Conservation (phyloP, 2,797 vertebrate species). For the Allobates femoralis region DNA sequence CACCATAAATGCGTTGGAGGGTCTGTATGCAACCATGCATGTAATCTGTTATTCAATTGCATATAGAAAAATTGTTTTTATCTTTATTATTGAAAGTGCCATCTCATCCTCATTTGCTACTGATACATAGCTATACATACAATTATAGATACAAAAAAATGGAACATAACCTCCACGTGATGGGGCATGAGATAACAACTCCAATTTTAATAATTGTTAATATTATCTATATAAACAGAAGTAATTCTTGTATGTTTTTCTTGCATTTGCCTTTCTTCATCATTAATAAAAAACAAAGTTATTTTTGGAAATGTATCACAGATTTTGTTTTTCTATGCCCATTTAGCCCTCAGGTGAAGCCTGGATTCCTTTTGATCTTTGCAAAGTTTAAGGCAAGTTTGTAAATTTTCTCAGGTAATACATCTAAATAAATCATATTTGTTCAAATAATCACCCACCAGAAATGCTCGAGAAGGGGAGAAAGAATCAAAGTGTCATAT, state of each 20-base stretch:
- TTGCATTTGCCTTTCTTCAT: neutral
- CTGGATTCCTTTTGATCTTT: constrained; percentile 22
- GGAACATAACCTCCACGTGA: neutral
- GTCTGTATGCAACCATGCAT: too few species aligned
- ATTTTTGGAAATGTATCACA: neutral
- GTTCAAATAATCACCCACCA: constrained; percentile 23
- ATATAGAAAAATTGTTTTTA: too few species aligned
- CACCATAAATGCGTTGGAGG: too few species aligned
- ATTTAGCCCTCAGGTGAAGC: constrained; percentile 10
- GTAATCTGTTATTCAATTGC: too few species aligned
- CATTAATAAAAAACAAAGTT: neutral
- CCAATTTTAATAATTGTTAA: neutral
- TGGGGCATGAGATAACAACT: neutral
- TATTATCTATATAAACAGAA: too few species aligned
- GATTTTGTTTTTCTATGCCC: constrained; percentile 12
- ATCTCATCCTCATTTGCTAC: too few species aligned
- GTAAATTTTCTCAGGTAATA: constrained; percentile 28
- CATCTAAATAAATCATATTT: constrained; percentile 20
- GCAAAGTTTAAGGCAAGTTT: constrained; percentile 3
- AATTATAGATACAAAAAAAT: neutral
- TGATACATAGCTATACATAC: too few species aligned
- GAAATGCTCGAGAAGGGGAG: neutral
- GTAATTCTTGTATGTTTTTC: too few species aligned
- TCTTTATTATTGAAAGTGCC: too few species aligned
- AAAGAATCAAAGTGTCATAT: neutral